These are phyloP conservation scores for Tachina lurida DNA, from an alignment of 2,888 invertebrate genomes.

Conservation along the genomic window DNA sequence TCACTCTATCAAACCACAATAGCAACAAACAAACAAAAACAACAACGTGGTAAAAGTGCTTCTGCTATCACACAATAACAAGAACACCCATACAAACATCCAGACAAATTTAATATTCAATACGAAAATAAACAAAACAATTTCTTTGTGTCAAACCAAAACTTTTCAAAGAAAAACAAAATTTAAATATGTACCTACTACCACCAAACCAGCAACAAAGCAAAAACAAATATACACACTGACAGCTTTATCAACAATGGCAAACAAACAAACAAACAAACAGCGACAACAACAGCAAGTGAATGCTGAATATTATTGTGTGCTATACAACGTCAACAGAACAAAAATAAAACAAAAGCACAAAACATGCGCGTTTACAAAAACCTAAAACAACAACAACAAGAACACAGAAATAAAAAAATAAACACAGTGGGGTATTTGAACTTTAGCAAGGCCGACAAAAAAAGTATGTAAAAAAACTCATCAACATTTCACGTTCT, in stretches of 20 bases:
- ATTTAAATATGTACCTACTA: slow-evolving; percentile 11
- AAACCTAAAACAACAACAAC: slow-evolving; percentile 23
- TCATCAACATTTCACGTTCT: slow-evolving; percentile 67
- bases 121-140: slow-evolving; percentile 43
- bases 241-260: slow-evolving; percentile 32
- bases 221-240: slow-evolving; percentile 5
- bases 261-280: slow-evolving; percentile 18
- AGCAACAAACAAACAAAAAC: slow-evolving; percentile 14
- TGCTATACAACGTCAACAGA: slow-evolving; percentile 3
- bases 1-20: not conserved
- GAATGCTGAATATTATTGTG: slow-evolving; percentile 8
- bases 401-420: slow-evolving; percentile 32
- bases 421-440: slow-evolving; percentile 64
- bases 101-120: slow-evolving; percentile 55
- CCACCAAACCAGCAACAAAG: slow-evolving; percentile 35
- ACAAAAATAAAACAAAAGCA: slow-evolving; percentile 32
- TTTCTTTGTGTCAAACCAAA: slow-evolving; percentile 64
- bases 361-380: slow-evolving; percentile 63
- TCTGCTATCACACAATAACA: slow-evolving; percentile 23
- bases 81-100: slow-evolving; percentile 5
- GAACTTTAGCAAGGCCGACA: slow-evolving; percentile 71
- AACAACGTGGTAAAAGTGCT: slow-evolving; percentile 30
- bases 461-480: slow-evolving; percentile 20
- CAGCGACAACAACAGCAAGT: slow-evolving; percentile 6
- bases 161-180: slow-evolving; percentile 52